Percentiles rank a stretch among this genome's conserved stretches.
phyloP scores from a whole-genome alignment of 2,888 invertebrate genomes.

The Dynastes tityus region DNA sequence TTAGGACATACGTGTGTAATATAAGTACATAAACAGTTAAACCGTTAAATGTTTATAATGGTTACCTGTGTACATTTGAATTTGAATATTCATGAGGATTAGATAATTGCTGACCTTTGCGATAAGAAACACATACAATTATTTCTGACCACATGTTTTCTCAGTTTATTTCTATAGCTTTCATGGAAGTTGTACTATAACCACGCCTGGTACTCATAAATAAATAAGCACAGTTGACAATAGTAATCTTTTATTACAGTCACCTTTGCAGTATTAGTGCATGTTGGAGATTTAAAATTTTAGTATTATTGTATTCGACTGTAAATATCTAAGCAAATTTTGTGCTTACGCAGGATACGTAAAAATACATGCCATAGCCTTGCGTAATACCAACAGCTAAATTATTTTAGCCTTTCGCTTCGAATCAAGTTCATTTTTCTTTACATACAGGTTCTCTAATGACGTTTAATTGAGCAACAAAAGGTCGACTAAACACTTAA shows the following conservation, averaged over 20 bases:
- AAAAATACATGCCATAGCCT: neutral
- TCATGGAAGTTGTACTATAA: slow-evolving; percentile 27
- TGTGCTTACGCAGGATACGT: neutral
- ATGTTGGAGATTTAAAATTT: no score
- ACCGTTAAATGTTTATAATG: slow-evolving; percentile 6
- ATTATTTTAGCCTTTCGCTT: neutral
- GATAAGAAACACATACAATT: slow-evolving; percentile 25
- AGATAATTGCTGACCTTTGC: slow-evolving; percentile 32
- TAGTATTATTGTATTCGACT: no score
- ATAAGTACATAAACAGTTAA: neutral
- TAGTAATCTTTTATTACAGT: neutral
- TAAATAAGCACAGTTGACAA: neutral
- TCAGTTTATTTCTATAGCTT: neutral
- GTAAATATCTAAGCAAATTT: neutral
- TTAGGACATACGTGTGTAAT: neutral
- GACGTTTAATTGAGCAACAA: neutral
- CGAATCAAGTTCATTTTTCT: slow-evolving; percentile 4
- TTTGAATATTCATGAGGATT: slow-evolving; percentile 35
- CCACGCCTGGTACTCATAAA: neutral
- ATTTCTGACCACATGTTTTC: slow-evolving; percentile 7
- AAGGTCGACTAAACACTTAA: neutral
- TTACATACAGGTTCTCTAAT: neutral
- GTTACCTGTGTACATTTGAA: neutral
- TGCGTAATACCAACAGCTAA: neutral
- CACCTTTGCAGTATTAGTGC: no score